A percentile compares a stretch with the other conserved stretches of the same genome.
Conservation (phyloP, 2,888 invertebrate genomes). For the Vannuccia rotundouncinata region DNA sequence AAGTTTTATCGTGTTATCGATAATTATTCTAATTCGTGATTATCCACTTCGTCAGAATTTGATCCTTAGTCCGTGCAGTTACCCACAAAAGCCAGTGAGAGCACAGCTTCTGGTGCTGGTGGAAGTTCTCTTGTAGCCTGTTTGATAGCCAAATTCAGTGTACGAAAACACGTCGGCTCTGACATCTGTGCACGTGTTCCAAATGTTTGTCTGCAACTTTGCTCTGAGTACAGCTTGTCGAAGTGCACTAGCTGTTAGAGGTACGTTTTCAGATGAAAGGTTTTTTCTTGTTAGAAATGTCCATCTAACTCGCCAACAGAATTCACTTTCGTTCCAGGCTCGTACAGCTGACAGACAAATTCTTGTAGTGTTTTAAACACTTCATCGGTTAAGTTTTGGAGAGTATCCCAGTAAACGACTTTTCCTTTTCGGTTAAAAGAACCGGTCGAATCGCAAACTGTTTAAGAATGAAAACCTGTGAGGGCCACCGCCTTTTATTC, state of each 20-base stretch:
- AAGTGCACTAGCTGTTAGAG: too few relatives aligned
- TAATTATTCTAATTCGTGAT: background rate
- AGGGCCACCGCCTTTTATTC: conserved; percentile 8
- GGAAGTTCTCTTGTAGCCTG: conserved; percentile 10
- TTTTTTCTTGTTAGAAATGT: conserved; percentile 18
- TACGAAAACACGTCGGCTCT: background rate
- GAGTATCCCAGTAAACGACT: conserved; percentile 10
- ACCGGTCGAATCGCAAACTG: conserved; percentile 11
- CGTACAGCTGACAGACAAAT: conserved; percentile 13
- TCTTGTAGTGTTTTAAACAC: conserved; percentile 17
- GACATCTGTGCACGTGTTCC: background rate
- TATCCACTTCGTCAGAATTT: background rate
- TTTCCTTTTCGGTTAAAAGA: conserved; percentile 6
- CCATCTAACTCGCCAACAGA: conserved; percentile 16
- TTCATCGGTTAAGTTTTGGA: conserved; percentile 3
- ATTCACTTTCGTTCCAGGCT: conserved; percentile 6
- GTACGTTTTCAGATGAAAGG: background rate
- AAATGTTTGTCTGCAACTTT: conserved; percentile 20
- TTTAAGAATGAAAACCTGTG: conserved; percentile 19
- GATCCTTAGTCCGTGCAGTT: background rate
- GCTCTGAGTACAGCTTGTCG: conserved; percentile 20
- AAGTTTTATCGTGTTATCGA: conserved; percentile 1
- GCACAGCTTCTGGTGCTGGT: background rate
- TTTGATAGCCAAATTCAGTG: conserved; percentile 17
- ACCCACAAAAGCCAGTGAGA: background rate